A percentile compares a stretch with the other conserved stretches of the same genome.
Evolutionary conservation across 2,888 invertebrate species (phyloP).

Genomic region (Parnassius glacialis): DNA sequence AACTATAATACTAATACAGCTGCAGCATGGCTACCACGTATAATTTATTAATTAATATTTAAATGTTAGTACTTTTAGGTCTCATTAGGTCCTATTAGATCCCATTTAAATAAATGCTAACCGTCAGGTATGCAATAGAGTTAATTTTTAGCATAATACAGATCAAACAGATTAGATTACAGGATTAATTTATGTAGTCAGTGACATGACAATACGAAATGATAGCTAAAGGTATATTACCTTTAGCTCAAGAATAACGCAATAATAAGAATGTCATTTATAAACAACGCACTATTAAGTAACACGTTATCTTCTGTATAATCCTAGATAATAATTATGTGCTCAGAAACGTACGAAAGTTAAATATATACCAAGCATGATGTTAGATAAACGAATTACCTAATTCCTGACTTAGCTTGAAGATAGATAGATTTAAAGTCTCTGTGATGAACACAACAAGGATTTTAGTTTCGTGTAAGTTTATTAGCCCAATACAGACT

Average conservation of each 20-base stretch:
- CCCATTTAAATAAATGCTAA: too few species aligned
- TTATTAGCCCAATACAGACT: too few species aligned
- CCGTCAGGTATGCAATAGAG: too few species aligned
- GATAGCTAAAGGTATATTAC: too few species aligned
- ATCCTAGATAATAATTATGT: conserved; percentile 19
- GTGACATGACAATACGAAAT: neutral
- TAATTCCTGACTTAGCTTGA: too few species aligned
- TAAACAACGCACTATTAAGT: conserved; percentile 17
- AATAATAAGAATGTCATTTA: neutral
- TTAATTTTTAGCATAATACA: neutral
- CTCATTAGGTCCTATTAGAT: neutral
- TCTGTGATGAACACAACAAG: too few species aligned
- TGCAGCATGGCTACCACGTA: too few species aligned
- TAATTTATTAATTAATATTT: too few species aligned
- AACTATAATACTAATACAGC: too few species aligned
- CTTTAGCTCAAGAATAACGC: neutral
- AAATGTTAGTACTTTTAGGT: neutral
- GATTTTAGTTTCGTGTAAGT: too few species aligned
- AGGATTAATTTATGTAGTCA: neutral
- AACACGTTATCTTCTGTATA: conserved; percentile 23
- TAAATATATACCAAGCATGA: conserved; percentile 10
- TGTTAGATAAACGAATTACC: neutral
- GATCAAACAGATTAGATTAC: too few species aligned
- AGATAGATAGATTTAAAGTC: too few species aligned
- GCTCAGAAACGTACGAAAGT: conserved; percentile 20